phyloP scores from a whole-genome alignment of 2,888 invertebrate genomes.

The Rotaria macrura region DNA sequence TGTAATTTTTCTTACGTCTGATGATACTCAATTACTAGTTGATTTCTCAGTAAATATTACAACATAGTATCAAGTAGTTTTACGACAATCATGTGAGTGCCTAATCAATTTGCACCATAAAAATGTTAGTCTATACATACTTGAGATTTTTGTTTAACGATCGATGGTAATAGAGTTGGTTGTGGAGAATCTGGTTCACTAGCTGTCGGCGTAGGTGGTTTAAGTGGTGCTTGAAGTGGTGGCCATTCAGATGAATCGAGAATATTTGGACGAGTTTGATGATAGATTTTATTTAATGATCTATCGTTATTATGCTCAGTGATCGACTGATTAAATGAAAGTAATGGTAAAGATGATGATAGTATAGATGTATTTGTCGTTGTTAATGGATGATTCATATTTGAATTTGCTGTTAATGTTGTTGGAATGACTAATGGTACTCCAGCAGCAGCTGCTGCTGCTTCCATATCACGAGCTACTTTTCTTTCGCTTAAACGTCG shows the following conservation, averaged over 20 bases:
- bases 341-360: constrained; percentile 11
- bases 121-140: neutral
- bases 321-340: neutral
- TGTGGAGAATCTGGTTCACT: neutral
- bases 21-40: too few relatives aligned
- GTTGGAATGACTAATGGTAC: neutral
- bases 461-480: constrained; percentile 18
- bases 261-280: neutral
- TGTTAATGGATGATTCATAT: neutral
- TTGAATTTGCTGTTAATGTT: neutral
- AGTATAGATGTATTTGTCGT: constrained; percentile 9
- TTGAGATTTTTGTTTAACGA: neutral
- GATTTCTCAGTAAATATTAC: too few relatives aligned
- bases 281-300: neutral
- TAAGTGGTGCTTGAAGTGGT: neutral
- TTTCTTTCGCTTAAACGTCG: constrained; percentile 38
- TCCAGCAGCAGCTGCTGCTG: neutral
- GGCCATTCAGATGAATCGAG: constrained; percentile 21
- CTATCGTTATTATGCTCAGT: neutral
- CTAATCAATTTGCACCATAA: too few relatives aligned
- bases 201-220: neutral
- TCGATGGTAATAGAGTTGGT: neutral
- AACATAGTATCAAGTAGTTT: too few relatives aligned
- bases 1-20: too few relatives aligned
- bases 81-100: too few relatives aligned